Evolutionary conservation across 1,140 invertebrate genomes (phyloP), one percentile per base, ranked within the genome.

Genomic region (Halyomorpha halys): DNA sequence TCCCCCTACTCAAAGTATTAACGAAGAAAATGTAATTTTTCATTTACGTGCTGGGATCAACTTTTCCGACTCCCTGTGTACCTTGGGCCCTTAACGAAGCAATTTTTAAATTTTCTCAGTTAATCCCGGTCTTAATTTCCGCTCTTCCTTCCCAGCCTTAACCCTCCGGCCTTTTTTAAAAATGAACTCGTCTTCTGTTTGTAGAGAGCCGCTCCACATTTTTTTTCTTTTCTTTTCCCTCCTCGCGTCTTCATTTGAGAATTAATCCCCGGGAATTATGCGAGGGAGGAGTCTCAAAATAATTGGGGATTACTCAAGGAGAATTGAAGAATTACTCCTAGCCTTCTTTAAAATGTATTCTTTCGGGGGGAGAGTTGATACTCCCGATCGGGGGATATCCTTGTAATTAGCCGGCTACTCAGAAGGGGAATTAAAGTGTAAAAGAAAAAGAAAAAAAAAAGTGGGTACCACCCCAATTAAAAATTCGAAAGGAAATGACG

Each of bases 21-120:
- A 66, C 68, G 63, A 69, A 69, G 66, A 68, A 68, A 68, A 70
- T 68, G 69, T 70, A 68, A 68, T 70, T 70, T 68, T 70, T 70
- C 67, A 67, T 70, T 70, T 70, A 70, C 69, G 69, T 70, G 69
- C 69, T 63, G 65, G 69, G 69, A 70, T 70, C 69, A 70, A 70
- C 67, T 68, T 70, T 68, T 70, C 65, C 68, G 62, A 66, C 65
- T 68, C 47, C 34, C 60, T 44, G 23, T 56, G 53, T 19, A 19
- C 44, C 16, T 9, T 21, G 25, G 30, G 45, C 60, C 44, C 61
- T 65, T 61, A 68, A 67, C 64, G 67, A 68, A 67, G 64, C 64
- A 67, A 68, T 70, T 70, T 70, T 68, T 66, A 67, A 67, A 68
- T 67, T 67, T 67, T 70, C 66, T 56, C 65, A 68, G 67, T 70